These are phyloP conservation scores for Pangasius sanitwongsei DNA, from an alignment of 2,797 vertebrate genomes.

Conservation along the genomic window DNA sequence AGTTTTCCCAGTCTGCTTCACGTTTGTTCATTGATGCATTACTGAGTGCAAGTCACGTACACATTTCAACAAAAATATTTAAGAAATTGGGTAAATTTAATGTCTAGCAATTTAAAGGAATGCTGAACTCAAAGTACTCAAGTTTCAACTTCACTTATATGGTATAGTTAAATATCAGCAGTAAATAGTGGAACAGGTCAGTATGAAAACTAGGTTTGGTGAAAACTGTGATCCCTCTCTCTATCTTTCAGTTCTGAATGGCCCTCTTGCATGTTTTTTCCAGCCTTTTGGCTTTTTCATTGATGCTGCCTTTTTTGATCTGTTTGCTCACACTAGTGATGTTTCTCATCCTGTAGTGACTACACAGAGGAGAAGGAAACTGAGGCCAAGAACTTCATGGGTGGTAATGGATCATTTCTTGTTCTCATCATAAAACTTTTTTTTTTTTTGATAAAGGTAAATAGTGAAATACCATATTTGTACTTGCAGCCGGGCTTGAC, in stretches of 20 bases:
- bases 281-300: constrained; percentile 43
- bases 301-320: constrained; percentile 54
- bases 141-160: not conserved
- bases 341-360: constrained; percentile 80
- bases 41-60: not conserved
- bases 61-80: not conserved
- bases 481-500: constrained; percentile 21
- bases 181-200: constrained; percentile 28
- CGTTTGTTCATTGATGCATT: not conserved
- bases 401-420: constrained; percentile 74
- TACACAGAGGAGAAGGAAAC: constrained; percentile 88
- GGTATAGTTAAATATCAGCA: not conserved
- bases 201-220: constrained; percentile 45
- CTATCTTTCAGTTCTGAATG: constrained; percentile 29
- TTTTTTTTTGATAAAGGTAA: constrained; percentile 32
- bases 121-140: not conserved
- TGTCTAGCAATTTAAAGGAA: not conserved
- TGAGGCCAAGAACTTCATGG: constrained; percentile 79
- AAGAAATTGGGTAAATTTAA: not conserved
- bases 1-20: constrained; percentile 25
- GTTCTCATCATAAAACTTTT: constrained; percentile 30
- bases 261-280: constrained; percentile 58
- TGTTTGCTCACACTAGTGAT: constrained; percentile 57
- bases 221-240: constrained; percentile 48
- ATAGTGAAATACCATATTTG: constrained; percentile 28